Base-by-base conservation (phyloP, 2,888 invertebrate genomes). In the Colostygia pectinataria region DNA sequence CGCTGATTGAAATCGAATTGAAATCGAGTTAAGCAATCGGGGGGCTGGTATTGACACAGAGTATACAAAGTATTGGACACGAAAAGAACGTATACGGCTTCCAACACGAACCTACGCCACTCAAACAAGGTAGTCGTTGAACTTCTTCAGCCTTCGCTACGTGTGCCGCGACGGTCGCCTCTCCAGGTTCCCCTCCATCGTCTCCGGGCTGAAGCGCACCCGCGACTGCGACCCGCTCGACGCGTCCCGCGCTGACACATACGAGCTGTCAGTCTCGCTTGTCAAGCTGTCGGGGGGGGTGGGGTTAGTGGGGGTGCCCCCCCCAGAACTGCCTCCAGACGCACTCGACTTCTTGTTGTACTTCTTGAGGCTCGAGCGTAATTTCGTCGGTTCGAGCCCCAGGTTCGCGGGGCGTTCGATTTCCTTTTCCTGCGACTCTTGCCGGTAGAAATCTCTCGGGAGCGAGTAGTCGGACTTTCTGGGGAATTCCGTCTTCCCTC, bases 231-330 rank as follows among this genome's bases (percentile, higher is more conserved):
- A 94, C 15, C 93, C 93, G 50, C 93, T 91, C 8, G 93, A 92
- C 0, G 91, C 93, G 68, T 96, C 96, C 68, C 95, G 92, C 10
- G 97, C 97, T 5, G 97, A 97, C 61, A 96, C 93, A 78, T 97
- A 97, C 31, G 96, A 96, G 68, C 96, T 95, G 71, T 97, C 97
- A 14, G 88, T 87, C 65, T 97, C 97, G 68, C 96, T 96, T 0
- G 96, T 94, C 51, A 96, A 72, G 59, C 96, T 96, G 66, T 96
- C 97, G 0, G 96, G 96, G 0, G 97, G 96, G 4, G 97, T 96
- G 1, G 95, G 95, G 77, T 95, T 95, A 0, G 96, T 95, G 10
- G 96, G 95, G 0, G 96, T 95, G 9, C 92, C 92, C 0, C 93
- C 94, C 0, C 93, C 93, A 0, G 93, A 93, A 54, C 92, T 91